Base-by-base conservation (phyloP, 2,888 invertebrate species). In the Eilema caniola region DNA sequence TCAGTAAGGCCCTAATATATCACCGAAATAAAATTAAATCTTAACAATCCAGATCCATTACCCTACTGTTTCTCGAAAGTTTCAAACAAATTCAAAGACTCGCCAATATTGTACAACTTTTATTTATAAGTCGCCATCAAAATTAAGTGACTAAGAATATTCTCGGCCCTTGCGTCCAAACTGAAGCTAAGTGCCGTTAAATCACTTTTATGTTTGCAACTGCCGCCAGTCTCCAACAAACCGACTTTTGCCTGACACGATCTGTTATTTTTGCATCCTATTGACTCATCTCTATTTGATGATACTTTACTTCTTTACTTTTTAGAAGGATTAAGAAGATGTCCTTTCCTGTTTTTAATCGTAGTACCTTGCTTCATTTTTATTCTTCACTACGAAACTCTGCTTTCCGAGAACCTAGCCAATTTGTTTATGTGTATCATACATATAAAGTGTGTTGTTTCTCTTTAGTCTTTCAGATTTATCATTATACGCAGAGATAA, bases 101-200 rank as follows among this genome's bases (percentile, higher is more conserved):
- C 33, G 47, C 33, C 24, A 62, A 41, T 63, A 57, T 69, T 63
- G 37, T 37, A 31, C 24, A 69, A 69, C 60, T 64, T 64, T 60
- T 69, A 71, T 71, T 72, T 77, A 75, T 71, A 79, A 80, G 80
- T 76, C 78, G 70, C 77, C 72, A 82, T 85, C 80, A 82, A 82
- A 85, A 83, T 85, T 86, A 86, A 85, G 82, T 75, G 74, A 66
- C 69, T 16, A 76, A 78, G 79, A 85, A 85, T 85, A 86, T 83
- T 83, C 84, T 84, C 79, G 77, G 75, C 80, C 74, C 81, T 78
- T 81, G 78, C 82, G 66, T 75, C 80, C 70, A 68, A 76, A 82
- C 83, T 86, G 83, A 83, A 85, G 80, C 82, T 84, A 89, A 89
- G 86, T 83, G 80, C 73, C 81, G 70, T 88, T 90, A 87, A 90